These are phyloP conservation scores for Ormyrus pomaceus DNA, from an alignment of 2,888 invertebrate genomes.

Conservation along the genomic window DNA sequence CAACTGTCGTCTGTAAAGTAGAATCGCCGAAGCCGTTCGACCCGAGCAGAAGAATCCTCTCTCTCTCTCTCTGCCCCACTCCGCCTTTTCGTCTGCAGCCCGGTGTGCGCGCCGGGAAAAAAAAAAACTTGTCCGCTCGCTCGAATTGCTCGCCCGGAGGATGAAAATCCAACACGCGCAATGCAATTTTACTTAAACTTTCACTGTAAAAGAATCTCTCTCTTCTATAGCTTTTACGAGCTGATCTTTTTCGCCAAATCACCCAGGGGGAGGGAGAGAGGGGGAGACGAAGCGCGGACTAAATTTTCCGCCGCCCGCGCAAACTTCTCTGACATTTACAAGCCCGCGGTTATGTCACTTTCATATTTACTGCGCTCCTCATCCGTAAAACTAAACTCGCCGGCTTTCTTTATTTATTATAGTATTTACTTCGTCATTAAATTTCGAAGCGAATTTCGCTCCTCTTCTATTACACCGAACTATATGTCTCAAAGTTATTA, in stretches of 20 bases:
- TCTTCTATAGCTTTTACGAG: slow-evolving; percentile 43
- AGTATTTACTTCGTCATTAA: no score
- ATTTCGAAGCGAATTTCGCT: no score
- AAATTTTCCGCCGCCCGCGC: slow-evolving; percentile 13
- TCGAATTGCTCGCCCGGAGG: slow-evolving; percentile 40
- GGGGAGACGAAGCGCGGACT: background rate
- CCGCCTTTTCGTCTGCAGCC: background rate
- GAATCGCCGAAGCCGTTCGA: slow-evolving; percentile 50
- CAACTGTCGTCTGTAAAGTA: slow-evolving; percentile 55
- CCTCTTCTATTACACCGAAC: no score
- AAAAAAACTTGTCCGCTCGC: slow-evolving; percentile 42
- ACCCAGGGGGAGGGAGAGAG: background rate
- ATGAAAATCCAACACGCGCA: slow-evolving; percentile 52
- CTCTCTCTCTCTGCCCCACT: background rate
- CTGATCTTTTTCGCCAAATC: slow-evolving; percentile 42
- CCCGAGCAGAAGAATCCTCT: slow-evolving; percentile 25
- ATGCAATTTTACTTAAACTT: slow-evolving; percentile 52
- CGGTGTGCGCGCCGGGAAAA: background rate
- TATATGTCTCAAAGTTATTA: no score
- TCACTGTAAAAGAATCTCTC: slow-evolving; percentile 36
- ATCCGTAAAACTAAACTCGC: no score
- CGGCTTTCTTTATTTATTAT: no score
- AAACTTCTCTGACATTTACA: slow-evolving; percentile 28
- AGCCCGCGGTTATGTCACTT: no score
- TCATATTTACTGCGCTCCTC: no score